Percentiles rank a stretch among this genome's conserved stretches.
These are phyloP conservation scores for Eristalis tenax DNA, from an alignment of 2,888 invertebrate species.

Conservation along the genomic window DNA sequence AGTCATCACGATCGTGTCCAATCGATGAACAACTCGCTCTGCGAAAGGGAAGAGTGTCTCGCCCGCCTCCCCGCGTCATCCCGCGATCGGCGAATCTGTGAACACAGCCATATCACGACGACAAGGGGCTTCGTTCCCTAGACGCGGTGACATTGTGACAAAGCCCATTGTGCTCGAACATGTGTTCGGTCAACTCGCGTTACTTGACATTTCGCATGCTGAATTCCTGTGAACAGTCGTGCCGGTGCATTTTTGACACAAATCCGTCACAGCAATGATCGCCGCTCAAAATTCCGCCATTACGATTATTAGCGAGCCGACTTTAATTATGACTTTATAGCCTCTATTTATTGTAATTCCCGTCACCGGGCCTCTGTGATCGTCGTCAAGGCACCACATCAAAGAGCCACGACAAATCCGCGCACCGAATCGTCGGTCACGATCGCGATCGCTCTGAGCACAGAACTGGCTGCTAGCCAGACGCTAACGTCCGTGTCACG, in stretches of 20 bases:
- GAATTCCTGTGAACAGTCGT: not conserved
- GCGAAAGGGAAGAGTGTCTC: not conserved
- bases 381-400: not conserved
- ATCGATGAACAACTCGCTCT: not conserved
- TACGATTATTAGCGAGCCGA: conserved; percentile 42
- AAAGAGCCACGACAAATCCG: conserved; percentile 45
- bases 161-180: not conserved
- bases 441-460: conserved; percentile 22
- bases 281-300: conserved; percentile 31
- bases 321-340: conserved; percentile 43
- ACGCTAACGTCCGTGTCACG: conserved; percentile 56
- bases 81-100: not conserved
- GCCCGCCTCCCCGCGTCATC: no score
- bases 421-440: conserved; percentile 34
- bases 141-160: not conserved
- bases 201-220: conserved; percentile 11
- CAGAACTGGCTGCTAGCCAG: conserved; percentile 33
- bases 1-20: not conserved
- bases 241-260: not conserved
- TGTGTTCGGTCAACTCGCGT: not conserved
- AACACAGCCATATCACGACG: not conserved
- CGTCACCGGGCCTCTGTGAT: not conserved
- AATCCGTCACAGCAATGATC: conserved; percentile 43
- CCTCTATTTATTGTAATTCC: conserved; percentile 41
- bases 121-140: not conserved